Conservation (phyloP, 2,113 vertebrate species). For the Xenopus borealis region DNA sequence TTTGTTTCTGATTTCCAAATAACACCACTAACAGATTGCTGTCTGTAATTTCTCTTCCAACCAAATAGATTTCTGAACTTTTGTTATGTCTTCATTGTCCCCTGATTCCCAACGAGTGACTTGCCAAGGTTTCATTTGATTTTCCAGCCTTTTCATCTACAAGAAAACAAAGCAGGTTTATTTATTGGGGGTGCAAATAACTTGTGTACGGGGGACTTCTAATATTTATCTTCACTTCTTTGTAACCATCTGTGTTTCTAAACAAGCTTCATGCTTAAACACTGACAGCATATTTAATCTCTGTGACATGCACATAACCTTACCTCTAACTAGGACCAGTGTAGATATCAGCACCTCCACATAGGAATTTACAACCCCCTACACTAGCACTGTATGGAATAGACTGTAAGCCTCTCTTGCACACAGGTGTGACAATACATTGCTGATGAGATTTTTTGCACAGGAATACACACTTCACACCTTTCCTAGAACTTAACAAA, state of each 20-base stretch:
- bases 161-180: constrained; percentile 8
- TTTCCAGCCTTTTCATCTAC: not conserved
- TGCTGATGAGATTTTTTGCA: no score
- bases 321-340: no score
- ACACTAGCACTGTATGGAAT: no score
- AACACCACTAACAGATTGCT: constrained; percentile 33
- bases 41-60: constrained; percentile 25
- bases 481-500: no score
- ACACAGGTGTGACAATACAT: no score
- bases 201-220: constrained; percentile 14
- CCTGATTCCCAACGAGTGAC: constrained; percentile 8
- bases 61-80: constrained; percentile 3
- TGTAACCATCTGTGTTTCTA: constrained; percentile 27
- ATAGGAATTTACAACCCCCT: no score
- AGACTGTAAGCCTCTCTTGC: no score
- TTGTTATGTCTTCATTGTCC: constrained; percentile 5
- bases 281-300: not conserved
- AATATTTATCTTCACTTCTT: constrained; percentile 32
- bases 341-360: no score
- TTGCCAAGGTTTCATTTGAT: constrained; percentile 30
- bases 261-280: constrained; percentile 22
- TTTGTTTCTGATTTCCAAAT: constrained; percentile 38
- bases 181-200: constrained; percentile 19
- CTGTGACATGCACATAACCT: no score
- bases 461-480: no score